These are phyloP conservation scores for Cottus gobio DNA, from an alignment of 2,113 vertebrate genomes.

Conservation along the genomic window DNA sequence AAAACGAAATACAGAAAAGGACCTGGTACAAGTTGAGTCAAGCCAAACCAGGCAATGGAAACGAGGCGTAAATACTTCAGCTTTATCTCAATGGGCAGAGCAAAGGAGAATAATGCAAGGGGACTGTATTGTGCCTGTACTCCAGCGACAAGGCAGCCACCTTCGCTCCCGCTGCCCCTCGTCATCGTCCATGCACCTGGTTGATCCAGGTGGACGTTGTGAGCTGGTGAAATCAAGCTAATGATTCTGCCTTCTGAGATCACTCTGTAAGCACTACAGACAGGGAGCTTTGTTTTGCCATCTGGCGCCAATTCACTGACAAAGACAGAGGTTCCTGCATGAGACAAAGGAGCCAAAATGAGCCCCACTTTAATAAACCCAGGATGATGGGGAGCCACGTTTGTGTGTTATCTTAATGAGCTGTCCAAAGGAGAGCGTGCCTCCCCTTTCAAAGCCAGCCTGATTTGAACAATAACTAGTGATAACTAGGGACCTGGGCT, in stretches of 20 bases:
- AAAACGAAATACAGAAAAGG: neutral
- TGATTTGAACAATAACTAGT: slow-evolving; percentile 80
- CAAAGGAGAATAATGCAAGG: neutral
- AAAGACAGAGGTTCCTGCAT: slow-evolving; percentile 77
- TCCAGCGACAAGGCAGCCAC: slow-evolving; percentile 24
- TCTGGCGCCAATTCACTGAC: slow-evolving; percentile 83
- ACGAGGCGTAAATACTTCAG: slow-evolving; percentile 46
- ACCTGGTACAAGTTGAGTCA: neutral
- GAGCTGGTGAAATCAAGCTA: slow-evolving; percentile 69
- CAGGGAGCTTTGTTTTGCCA: slow-evolving; percentile 82
- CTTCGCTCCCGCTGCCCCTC: slow-evolving; percentile 15
- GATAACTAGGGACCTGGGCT: slow-evolving; percentile 76
- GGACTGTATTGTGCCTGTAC: slow-evolving; percentile 18
- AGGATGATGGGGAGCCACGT: slow-evolving; percentile 75
- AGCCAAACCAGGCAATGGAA: neutral
- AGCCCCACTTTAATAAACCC: slow-evolving; percentile 80
- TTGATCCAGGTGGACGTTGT: slow-evolving; percentile 67
- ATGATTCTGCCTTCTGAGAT: slow-evolving; percentile 74
- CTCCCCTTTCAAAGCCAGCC: slow-evolving; percentile 73
- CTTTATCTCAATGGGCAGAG: slow-evolving; percentile 40
- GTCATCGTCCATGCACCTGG: slow-evolving; percentile 54
- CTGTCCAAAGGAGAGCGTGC: slow-evolving; percentile 75
- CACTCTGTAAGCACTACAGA: slow-evolving; percentile 74
- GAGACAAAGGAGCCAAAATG: slow-evolving; percentile 81
- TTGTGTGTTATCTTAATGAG: slow-evolving; percentile 83